Percentiles rank a stretch among this genome's conserved stretches.
Evolutionary conservation across 2,113 vertebrate genomes (phyloP).

Genomic region (Hydrolagus affinis): DNA sequence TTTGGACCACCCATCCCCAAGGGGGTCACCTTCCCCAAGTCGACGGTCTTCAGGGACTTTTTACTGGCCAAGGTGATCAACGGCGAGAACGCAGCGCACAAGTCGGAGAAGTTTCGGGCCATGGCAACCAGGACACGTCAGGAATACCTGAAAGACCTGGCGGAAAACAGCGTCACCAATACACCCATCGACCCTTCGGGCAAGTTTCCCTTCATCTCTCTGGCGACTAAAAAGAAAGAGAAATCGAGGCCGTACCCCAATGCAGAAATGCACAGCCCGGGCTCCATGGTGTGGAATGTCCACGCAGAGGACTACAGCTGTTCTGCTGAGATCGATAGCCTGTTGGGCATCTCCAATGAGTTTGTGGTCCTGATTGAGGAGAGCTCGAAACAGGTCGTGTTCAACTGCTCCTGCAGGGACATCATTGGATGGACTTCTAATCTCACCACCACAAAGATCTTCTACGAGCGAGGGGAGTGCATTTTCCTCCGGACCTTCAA

Average conservation of each 20-base stretch:
- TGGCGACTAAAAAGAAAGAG: conserved; percentile 88
- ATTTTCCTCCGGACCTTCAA: conserved; percentile 81
- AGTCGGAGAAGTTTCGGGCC: conserved; percentile 88
- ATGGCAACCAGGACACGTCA: conserved; percentile 92
- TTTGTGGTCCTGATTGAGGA: conserved; percentile 82
- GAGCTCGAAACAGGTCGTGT: conserved; percentile 79
- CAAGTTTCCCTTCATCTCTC: conserved; percentile 88
- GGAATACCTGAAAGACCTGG: conserved; percentile 87
- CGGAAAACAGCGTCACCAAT: conserved; percentile 87
- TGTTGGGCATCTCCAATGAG: conserved; percentile 83
- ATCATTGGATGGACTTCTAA: conserved; percentile 91
- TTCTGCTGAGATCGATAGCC: conserved; percentile 77
- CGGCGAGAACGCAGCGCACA: conserved; percentile 90
- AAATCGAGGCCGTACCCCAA: conserved; percentile 78
- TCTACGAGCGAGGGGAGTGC: conserved; percentile 88
- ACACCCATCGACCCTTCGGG: conserved; percentile 84
- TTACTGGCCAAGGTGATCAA: conserved; percentile 90
- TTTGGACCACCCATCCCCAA: conserved; percentile 90
- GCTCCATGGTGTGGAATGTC: conserved; percentile 79
- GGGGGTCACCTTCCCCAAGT: conserved; percentile 90
- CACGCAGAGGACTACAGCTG: conserved; percentile 83
- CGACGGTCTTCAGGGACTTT: conserved; percentile 94
- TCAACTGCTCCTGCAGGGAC: conserved; percentile 86
- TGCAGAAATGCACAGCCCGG: conserved; percentile 79
- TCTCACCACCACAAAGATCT: conserved; percentile 80